Percentiles rank a stretch among this genome's conserved stretches.
Evolutionary conservation across 2,888 invertebrate species (phyloP).

Genomic region (Athalia rosae): DNA sequence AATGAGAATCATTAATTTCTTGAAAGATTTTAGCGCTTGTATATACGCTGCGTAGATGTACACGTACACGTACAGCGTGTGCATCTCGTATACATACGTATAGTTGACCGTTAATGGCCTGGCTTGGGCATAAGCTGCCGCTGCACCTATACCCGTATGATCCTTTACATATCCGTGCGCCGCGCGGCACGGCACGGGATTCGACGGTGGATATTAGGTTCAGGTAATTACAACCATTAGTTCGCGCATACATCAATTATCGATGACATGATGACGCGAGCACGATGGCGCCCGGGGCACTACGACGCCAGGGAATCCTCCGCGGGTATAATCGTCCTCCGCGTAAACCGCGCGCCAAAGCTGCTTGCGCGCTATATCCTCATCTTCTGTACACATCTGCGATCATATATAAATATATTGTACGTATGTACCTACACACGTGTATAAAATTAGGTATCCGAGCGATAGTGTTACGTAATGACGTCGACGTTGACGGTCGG

Average conservation of each 20-base stretch:
- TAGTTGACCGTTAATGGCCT: conserved; percentile 5
- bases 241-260: conserved; percentile 71
- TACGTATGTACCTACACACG: no score
- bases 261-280: conserved; percentile 70
- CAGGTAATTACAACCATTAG: conserved; percentile 70
- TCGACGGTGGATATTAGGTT: conserved; percentile 67
- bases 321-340: background rate
- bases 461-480: conserved; percentile 34
- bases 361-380: background rate
- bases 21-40: conserved; percentile 54
- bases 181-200: conserved; percentile 60
- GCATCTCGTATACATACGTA: background rate
- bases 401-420: background rate
- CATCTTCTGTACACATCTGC: conserved; percentile 5
- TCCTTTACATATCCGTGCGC: conserved; percentile 44
- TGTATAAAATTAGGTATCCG: background rate
- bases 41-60: no score
- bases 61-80: no score
- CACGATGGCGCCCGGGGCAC: conserved; percentile 63
- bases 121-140: no score
- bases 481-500: conserved; percentile 26
- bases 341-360: no score
- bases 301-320: conserved; percentile 58
- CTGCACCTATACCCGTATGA: background rate
- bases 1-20: conserved; percentile 60